Evolutionary conservation across 1,140 invertebrate species (phyloP).

Genomic region (Ceratitis capitata): DNA sequence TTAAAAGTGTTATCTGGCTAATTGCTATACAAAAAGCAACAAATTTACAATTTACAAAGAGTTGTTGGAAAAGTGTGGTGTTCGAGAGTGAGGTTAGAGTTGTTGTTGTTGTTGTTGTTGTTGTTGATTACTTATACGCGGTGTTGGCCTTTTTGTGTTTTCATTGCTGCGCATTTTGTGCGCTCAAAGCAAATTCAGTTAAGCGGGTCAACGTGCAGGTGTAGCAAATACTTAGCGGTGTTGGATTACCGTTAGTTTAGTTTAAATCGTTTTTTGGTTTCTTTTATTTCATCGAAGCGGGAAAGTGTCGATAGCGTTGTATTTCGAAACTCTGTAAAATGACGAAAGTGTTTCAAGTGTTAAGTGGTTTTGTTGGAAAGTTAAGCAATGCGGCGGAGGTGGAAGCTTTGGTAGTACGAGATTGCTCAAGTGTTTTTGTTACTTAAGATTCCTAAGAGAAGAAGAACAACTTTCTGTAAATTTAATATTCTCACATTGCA

Average conservation of each 20-base stretch:
- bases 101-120: background rate
- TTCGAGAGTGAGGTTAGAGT: background rate
- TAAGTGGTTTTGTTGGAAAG: background rate
- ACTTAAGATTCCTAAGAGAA: too few relatives aligned
- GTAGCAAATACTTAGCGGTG: conserved; percentile 9
- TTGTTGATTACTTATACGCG: background rate
- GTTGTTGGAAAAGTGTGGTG: too few relatives aligned
- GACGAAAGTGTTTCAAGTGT: background rate
- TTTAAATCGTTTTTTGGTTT: background rate
- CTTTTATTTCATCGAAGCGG: background rate
- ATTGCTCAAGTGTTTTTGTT: too few relatives aligned
- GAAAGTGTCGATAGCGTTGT: background rate
- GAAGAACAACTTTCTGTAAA: too few relatives aligned
- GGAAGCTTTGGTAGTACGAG: background rate
- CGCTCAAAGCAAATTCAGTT: conserved; percentile 11
- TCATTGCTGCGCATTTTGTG: background rate
- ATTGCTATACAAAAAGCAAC: background rate
- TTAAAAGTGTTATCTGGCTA: background rate
- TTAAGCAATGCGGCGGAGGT: background rate
- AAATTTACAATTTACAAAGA: too few relatives aligned
- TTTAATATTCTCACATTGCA: too few relatives aligned
- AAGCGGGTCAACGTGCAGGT: background rate
- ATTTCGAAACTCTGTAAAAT: background rate
- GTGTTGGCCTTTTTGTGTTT: background rate
- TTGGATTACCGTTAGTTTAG: background rate